Base-by-base conservation (phyloP, 2,888 invertebrate species). In the Zeuzera pyrina region DNA sequence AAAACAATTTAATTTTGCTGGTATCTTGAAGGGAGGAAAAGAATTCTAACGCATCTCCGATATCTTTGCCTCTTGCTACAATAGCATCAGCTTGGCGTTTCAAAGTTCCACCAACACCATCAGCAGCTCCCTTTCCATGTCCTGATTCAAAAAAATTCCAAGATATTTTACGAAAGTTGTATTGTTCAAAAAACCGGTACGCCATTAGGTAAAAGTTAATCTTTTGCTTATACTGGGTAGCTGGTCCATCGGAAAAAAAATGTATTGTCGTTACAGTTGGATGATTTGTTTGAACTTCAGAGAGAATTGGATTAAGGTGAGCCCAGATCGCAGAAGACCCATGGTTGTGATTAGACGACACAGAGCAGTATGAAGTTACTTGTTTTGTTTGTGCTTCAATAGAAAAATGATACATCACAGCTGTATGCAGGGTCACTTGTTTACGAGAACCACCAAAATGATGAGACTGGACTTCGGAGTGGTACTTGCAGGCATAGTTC, bases 191-290 rank as follows among this genome's bases (percentile, higher is more conserved):
- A 13, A 28, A 28, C 13, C n/a, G n/a, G n/a, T n/a, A n/a, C n/a
- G n/a, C n/a, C n/a, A n/a, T n/a, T n/a, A 27, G 27, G 22, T 32
- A 32, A 5, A 16, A 31, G 15, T 32, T 25, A 11, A 22, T 15
- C 10, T 32, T 32, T 32, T 32, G 32, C 14, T 15, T 26, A 19
- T 27, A 32, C 15, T 32, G 32, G 5, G 22, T 31, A 4, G 31
- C 24, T 15, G 24, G 32, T n/a, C 27, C 10, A 19, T 32, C 32
- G 3, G 32, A 32, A 27, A 32, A 32, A 12, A 32, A 26, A n/a
- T 32, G 25, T 6, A 32, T 11, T 2, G 25, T 32, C 27, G 11
- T 25, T 6, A 32, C 27, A 15, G 11, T 8, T 14, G 31, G 24
- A 10, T 16, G 12, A 14, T 27, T 23, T n/a, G 10, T 32, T 26